Evolutionary conservation across 2,888 invertebrate species (phyloP).

Genomic region (Drosophila longiperda): DNA sequence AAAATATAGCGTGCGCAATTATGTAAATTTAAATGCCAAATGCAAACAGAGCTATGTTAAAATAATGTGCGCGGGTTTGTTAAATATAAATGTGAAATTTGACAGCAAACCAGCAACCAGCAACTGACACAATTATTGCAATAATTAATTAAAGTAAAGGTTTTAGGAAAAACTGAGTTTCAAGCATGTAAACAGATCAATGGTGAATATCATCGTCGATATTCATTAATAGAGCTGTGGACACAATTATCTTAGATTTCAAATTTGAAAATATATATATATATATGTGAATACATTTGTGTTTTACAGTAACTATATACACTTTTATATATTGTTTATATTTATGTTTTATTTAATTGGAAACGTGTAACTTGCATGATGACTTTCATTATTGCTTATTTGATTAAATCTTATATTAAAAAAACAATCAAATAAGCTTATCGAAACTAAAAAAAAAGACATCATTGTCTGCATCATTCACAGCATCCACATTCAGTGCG

Average conservation of each 20-base stretch:
- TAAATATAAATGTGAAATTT: neutral
- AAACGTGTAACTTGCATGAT: neutral
- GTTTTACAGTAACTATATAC: neutral
- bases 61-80: neutral
- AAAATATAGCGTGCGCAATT: neutral
- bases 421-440: neutral
- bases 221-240: neutral
- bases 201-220: neutral
- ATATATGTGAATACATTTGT: neutral
- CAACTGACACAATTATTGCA: neutral
- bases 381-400: neutral
- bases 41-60: neutral
- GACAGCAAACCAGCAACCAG: neutral
- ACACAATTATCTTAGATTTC: neutral
- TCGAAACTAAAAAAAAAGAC: neutral
- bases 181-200: neutral
- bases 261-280: neutral
- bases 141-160: neutral
- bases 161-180: neutral
- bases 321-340: too few relatives aligned
- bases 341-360: neutral
- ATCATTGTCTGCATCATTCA: neutral
- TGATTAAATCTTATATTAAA: neutral
- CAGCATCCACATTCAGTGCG: conserved; percentile 57
- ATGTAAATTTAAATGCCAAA: neutral